Evolutionary conservation across 2,797 vertebrate genomes (phyloP).

Genomic region (Bradypodion pumilum): DNA sequence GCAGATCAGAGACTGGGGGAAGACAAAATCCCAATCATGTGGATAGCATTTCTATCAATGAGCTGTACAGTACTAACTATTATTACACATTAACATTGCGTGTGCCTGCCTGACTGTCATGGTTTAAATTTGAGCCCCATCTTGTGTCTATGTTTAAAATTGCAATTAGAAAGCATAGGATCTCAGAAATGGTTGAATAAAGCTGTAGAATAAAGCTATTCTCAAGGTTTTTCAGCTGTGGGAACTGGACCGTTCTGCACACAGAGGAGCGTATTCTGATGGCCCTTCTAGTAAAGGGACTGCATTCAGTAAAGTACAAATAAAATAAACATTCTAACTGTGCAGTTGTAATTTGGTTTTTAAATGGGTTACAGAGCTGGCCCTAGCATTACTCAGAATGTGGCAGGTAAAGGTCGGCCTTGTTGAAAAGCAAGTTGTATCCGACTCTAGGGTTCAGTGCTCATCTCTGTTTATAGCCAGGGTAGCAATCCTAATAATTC

Average conservation of each 20-base stretch:
- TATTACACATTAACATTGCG: background rate
- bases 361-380: too few relatives aligned
- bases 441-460: too few relatives aligned
- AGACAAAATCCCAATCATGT: conserved; percentile 22
- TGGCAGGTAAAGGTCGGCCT: too few relatives aligned
- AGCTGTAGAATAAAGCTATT: too few relatives aligned
- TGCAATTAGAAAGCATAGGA: conserved; percentile 3
- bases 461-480: too few relatives aligned
- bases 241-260: background rate
- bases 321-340: background rate
- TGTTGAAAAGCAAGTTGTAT: too few relatives aligned
- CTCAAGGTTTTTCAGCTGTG: too few relatives aligned
- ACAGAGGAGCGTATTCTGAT: background rate
- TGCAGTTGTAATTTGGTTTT: background rate
- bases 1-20: conserved; percentile 12
- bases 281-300: too few relatives aligned
- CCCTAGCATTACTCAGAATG: too few relatives aligned
- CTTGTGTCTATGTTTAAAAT: conserved; percentile 54
- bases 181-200: background rate
- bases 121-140: conserved; percentile 61
- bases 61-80: background rate
- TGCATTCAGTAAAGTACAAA: background rate
- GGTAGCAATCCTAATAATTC: too few relatives aligned
- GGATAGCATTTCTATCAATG: conserved; percentile 15
- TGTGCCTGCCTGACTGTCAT: rapidly evolving